Evolutionary conservation across 2,113 vertebrate genomes (phyloP).

Genomic region (Damaliscus lunatus): DNA sequence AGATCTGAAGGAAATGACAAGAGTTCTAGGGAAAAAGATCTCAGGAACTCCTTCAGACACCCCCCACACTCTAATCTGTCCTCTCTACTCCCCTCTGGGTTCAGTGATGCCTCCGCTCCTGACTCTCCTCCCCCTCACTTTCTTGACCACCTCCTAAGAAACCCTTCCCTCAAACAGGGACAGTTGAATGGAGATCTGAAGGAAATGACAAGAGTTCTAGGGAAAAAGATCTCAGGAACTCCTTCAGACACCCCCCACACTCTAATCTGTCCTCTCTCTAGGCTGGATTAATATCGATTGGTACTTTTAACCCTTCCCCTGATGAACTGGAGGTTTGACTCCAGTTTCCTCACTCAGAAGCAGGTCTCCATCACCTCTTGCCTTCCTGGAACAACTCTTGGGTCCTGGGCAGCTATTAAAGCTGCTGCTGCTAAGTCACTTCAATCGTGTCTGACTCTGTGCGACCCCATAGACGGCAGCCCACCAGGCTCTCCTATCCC

Average conservation of each 20-base stretch:
- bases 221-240: background rate
- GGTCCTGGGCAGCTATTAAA: background rate
- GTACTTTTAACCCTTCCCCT: background rate
- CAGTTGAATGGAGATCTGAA: background rate
- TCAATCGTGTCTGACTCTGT: no score
- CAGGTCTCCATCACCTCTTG: background rate
- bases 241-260: background rate
- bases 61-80: rapidly evolving
- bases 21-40: background rate
- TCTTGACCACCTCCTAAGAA: background rate
- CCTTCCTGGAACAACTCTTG: background rate
- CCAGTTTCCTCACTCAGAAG: background rate
- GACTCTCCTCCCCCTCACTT: background rate
- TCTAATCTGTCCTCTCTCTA: background rate
- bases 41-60: background rate
- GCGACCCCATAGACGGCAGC: no score
- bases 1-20: background rate
- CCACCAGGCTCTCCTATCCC: no score
- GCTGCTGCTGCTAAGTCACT: background rate
- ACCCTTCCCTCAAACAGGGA: background rate
- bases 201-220: background rate
- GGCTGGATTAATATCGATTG: background rate
- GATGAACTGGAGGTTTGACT: background rate
- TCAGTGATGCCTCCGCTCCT: background rate
- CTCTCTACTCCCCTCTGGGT: background rate